phyloP scores from a whole-genome alignment of 1,140 invertebrate species.

The Phortica variegata region DNA sequence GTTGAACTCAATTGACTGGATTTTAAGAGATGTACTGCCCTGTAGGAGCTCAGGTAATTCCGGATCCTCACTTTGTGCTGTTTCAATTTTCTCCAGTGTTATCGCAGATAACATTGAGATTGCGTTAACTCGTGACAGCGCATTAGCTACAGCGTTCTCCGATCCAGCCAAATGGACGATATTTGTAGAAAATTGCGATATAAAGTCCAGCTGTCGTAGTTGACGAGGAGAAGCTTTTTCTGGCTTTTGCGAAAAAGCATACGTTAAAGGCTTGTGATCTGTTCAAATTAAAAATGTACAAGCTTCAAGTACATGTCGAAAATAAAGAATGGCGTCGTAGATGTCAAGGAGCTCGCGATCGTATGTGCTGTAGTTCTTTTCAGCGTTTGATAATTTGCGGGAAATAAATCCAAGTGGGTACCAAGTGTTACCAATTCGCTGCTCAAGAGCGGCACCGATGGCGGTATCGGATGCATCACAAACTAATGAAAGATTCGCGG shows the following conservation, averaged over 20 bases:
- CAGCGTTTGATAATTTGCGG: not conserved
- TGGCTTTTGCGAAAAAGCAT: conserved; percentile 24
- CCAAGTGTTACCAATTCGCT: not conserved
- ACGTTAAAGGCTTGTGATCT: conserved; percentile 43
- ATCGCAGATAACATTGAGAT: not conserved
- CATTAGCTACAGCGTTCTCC: conserved; percentile 22
- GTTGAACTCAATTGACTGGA: no score
- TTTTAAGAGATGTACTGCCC: no score
- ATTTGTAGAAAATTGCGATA: conserved; percentile 30
- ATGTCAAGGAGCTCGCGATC: not conserved
- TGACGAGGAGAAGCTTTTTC: conserved; percentile 42
- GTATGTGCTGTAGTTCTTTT: not conserved
- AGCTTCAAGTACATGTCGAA: conserved; percentile 44
- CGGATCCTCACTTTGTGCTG: no score
- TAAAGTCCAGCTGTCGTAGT: conserved; percentile 28
- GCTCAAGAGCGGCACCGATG: not conserved
- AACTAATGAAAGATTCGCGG: not conserved
- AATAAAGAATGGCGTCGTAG: conserved; percentile 12
- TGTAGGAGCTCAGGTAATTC: no score
- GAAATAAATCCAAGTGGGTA: not conserved
- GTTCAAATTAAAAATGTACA: conserved; percentile 32
- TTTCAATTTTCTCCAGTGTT: no score
- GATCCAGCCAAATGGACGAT: conserved; percentile 30
- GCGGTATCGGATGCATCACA: not conserved
- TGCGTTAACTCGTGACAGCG: not conserved